These are phyloP conservation scores for Amyelois transitella DNA, from an alignment of 1,140 invertebrate genomes.

Conservation along the genomic window DNA sequence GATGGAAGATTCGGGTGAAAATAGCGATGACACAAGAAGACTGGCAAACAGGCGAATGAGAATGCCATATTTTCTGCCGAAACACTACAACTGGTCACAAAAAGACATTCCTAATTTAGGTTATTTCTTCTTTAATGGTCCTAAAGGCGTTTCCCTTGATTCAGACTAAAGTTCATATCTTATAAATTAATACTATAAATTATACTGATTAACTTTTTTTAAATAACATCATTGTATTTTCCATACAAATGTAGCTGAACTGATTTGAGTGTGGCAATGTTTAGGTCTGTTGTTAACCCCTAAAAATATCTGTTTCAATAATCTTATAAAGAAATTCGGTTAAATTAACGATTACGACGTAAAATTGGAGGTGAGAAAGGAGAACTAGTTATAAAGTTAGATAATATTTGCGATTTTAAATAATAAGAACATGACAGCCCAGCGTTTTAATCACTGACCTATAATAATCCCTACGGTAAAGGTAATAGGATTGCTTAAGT, in stretches of 20 bases:
- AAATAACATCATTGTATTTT: neutral
- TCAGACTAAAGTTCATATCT: neutral
- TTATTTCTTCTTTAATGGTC: slow-evolving; percentile 38
- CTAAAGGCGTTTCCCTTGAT: slow-evolving; percentile 16
- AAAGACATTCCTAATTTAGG: slow-evolving; percentile 29
- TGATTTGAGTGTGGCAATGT: too few species aligned
- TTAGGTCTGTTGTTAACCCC: too few species aligned
- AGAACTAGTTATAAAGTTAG: too few species aligned
- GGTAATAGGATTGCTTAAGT: too few species aligned
- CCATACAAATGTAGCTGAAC: neutral
- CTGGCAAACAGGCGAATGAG: slow-evolving; percentile 12
- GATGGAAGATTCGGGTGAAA: neutral
- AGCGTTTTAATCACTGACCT: too few species aligned
- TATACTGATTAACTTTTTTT: neutral
- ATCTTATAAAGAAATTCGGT: too few species aligned
- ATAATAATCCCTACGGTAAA: too few species aligned
- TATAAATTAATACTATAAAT: neutral
- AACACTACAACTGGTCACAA: slow-evolving; percentile 33
- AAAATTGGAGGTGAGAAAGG: too few species aligned
- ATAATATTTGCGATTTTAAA: too few species aligned
- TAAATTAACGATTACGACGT: too few species aligned
- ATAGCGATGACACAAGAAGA: neutral
- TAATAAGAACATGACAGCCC: too few species aligned
- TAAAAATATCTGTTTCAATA: too few species aligned
- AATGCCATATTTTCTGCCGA: slow-evolving; percentile 34